Evolutionary conservation across 1,140 invertebrate genomes (phyloP).

Genomic region (Bombus fervidus): DNA sequence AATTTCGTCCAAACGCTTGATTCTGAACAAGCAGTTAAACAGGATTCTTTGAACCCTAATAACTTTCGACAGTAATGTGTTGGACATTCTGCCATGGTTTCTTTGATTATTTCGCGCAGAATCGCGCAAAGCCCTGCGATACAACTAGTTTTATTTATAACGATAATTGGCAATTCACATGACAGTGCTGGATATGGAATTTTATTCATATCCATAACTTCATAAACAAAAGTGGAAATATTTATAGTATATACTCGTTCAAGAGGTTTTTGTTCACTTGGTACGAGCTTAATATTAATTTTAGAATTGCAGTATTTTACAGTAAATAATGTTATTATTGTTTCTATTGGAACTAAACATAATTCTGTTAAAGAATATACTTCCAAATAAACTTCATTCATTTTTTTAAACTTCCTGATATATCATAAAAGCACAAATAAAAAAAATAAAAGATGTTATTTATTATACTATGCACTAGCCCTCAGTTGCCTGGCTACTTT

Average conservation of each 20-base stretch:
- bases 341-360: conserved; percentile 79
- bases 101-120: conserved; percentile 86
- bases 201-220: conserved; percentile 67
- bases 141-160: conserved; percentile 84
- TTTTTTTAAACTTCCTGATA: conserved; percentile 44
- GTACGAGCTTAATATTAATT: conserved; percentile 71
- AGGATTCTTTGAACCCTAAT: conserved; percentile 90
- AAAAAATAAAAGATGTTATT: conserved; percentile 2
- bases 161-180: conserved; percentile 85
- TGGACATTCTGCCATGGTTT: conserved; percentile 48
- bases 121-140: conserved; percentile 88
- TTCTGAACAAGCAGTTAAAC: conserved; percentile 91
- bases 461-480: conserved; percentile 71
- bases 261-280: conserved; percentile 33
- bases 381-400: conserved; percentile 77
- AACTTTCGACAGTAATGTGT: conserved; percentile 82
- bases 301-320: conserved; percentile 78
- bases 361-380: conserved; percentile 67
- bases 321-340: conserved; percentile 75
- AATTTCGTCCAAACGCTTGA: conserved; percentile 95
- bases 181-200: conserved; percentile 73
- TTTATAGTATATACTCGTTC: conserved; percentile 71
- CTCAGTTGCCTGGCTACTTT: conserved; percentile 85
- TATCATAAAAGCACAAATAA: not conserved
- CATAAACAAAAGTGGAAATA: conserved; percentile 66